These are phyloP conservation scores for Calliopsis andreniformis DNA, from an alignment of 1,140 invertebrate species.

Conservation along the genomic window DNA sequence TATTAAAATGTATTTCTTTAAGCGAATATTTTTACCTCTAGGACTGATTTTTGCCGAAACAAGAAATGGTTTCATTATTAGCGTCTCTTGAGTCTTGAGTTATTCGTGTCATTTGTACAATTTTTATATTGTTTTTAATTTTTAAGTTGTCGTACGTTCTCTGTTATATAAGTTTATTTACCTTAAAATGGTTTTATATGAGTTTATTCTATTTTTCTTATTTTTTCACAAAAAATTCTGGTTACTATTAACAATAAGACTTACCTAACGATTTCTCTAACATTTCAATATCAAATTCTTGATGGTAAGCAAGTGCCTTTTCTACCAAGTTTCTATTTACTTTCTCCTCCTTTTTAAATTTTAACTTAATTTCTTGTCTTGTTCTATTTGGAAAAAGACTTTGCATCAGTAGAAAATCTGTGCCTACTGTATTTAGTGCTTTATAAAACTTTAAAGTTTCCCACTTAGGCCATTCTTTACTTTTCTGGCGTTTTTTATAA, in stretches of 20 bases:
- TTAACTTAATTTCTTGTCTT: constrained; percentile 91
- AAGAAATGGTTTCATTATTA: no score
- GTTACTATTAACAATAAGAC: constrained; percentile 16
- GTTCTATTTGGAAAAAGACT: constrained; percentile 90
- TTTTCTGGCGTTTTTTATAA: constrained; percentile 84
- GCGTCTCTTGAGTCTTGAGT: no score
- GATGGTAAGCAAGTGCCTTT: constrained; percentile 81
- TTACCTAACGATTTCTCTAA: constrained; percentile 80
- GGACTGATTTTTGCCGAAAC: no score
- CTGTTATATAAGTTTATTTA: no score
- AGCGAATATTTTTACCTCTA: no score
- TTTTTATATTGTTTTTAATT: no score
- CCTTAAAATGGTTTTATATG: no score
- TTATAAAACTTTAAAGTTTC: constrained; percentile 94
- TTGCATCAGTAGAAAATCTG: constrained; percentile 94
- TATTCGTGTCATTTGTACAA: no score
- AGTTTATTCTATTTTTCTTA: no score
- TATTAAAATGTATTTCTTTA: no score
- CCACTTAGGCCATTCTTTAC: constrained; percentile 85
- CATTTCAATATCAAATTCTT: constrained; percentile 81
- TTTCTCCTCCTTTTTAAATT: constrained; percentile 86
- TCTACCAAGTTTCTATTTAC: constrained; percentile 82
- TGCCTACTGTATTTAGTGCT: constrained; percentile 92
- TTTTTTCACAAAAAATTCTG: not conserved
- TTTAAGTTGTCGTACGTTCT: not conserved